Base-by-base conservation (phyloP, 2,797 vertebrate genomes). In the Chaetophractus vellerosus region DNA sequence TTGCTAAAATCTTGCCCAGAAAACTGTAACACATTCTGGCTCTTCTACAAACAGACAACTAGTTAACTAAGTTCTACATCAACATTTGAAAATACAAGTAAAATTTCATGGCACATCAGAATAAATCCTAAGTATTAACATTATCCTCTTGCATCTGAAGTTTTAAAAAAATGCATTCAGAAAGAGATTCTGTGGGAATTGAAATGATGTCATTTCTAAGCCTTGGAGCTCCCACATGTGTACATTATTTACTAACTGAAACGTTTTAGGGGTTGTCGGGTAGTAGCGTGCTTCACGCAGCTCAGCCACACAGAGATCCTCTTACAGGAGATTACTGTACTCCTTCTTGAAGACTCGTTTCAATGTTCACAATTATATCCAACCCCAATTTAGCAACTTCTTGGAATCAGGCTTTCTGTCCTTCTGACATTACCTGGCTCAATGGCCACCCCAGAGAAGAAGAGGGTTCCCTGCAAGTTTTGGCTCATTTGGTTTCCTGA, bases 21-120 rank as follows among this genome's bases (percentile, higher is more conserved):
- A 96, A 96, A 96, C 74, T 93, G 85, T 94, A 97, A 38, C 57
- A 36, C 18, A 92, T 97, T 91, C 85, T 96, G 87, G 68, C 89
- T 92, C 15, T 59, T 93, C 91, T 90, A 83, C 71, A 96, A 79
- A 55, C 3, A 28, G 24, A 0, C 72, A 84, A 6, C 14, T 57
- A 96, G 33, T 75, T 93, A 15, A 45, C 78, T 93, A 15, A 45
- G 23, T 74, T 90, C 80, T 93, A 23, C 52, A 81, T 76, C 33
- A 63, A 4, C 45, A 88, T 93, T 95, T 48, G 66, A 82, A 92
- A 41, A 12, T 28, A 9, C 89, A 82, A 84, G n/a, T 92, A 9
- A 95, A 96, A 71, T 59, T 0, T 91, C 85, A 52, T 72, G 59
- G 64, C 31, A n/a, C 31, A 68, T 57, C n/a, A 50, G 88, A 96